A percentile compares a stretch with the other conserved stretches of the same genome.
These are phyloP conservation scores for Halocynthia aurantium DNA, from an alignment of 23 tunicate genomes.

Conservation along the genomic window DNA sequence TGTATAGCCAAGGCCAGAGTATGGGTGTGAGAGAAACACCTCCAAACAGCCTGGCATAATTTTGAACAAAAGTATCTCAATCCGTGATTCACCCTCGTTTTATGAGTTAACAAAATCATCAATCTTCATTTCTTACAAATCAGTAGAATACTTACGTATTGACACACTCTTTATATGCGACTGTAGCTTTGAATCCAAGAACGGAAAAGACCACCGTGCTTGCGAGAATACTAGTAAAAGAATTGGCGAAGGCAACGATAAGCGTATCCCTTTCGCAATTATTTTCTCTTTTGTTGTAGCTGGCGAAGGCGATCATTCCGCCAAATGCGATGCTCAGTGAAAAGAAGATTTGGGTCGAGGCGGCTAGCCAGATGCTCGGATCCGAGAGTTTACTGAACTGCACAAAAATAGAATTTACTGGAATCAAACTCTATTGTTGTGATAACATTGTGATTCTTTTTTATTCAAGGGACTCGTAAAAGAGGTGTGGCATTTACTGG, in stretches of 20 bases:
- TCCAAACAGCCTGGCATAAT: too few species aligned
- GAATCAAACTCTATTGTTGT: too few species aligned
- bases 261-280: constrained; percentile 76
- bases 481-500: too few species aligned
- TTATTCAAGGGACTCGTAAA: too few species aligned
- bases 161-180: constrained; percentile 59
- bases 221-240: constrained; percentile 75
- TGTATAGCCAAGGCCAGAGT: too few species aligned
- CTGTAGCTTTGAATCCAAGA: constrained; percentile 79
- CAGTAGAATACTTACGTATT: constrained; percentile 43
- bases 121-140: too few species aligned
- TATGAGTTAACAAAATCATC: too few species aligned
- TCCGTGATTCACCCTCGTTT: too few species aligned
- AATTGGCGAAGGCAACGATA: constrained; percentile 67
- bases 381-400: constrained; percentile 49
- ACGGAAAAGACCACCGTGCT: constrained; percentile 84
- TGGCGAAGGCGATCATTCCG: constrained; percentile 98
- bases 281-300: constrained; percentile 73
- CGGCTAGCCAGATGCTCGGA: constrained; percentile 92
- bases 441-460: too few species aligned
- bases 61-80: too few species aligned
- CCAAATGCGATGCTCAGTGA: constrained; percentile 93
- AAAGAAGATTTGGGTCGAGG: constrained; percentile 96
- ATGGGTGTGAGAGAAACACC: too few species aligned
- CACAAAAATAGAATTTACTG: background rate